Evolutionary conservation across 2,888 invertebrate species (phyloP), one percentile per base, ranked within the genome.

Genomic region (Neria commutata): DNA sequence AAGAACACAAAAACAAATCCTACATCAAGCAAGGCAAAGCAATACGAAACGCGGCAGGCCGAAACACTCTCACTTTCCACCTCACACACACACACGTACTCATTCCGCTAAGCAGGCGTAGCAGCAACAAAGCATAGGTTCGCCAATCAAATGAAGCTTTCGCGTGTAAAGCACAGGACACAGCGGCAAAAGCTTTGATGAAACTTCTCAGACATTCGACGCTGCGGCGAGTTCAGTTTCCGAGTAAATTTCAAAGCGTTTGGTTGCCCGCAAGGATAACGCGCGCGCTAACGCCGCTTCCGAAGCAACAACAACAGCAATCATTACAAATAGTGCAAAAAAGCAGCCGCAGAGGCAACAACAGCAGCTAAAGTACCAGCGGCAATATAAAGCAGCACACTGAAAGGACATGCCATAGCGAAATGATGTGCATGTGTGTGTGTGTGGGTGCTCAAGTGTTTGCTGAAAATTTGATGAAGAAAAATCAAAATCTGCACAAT

Each of bases 231-330:
- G 34, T 57, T 75, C 67, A 74, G 74, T 74, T 74, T 63, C 67
- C 75, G 73, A 74, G 67, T 62, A 67, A 68, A 62, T 65, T 66
- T 71, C 68, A 68, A 69, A 61, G 68, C 69, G 67, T 66, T 59
- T 60, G 73, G 76, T 73, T 67, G 71, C 57, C 61, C 29, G 26
- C 34, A 21, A 57, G 56, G 59, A 46, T 37, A 19, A 19, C 51
- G 34, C 21, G 51, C 52, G 16, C 23, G 16, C 21, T 25, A 29
- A 8, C 19, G n/a, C 26, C 40, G n/a, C 11, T 29, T 29, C 11
- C 29, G 29, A 29, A 8, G 11, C 29, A 6, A 29, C 6, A 29
- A 29, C 29, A 29, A 29, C 6, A 29, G 29, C 11, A 6, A 29
- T 29, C 29, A 29, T 11, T 11, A 29, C 29, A 29, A 6, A 29